Base-by-base conservation (phyloP, 2,888 invertebrate genomes). In the Pollenia labialis region DNA sequence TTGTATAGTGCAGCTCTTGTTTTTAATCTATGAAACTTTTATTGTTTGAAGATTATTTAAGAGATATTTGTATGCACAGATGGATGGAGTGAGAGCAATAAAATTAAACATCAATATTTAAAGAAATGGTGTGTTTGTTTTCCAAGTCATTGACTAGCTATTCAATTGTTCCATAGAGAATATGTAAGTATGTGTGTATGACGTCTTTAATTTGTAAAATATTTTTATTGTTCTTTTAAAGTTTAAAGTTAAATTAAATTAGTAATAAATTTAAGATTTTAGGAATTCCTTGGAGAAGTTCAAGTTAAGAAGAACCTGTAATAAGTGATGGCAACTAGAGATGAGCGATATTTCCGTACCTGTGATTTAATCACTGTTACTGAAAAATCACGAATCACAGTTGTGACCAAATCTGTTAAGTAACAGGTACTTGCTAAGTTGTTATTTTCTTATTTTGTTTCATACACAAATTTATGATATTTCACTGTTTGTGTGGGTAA, bases 31-130 rank as follows among this genome's bases (percentile, higher is more conserved):
- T 56, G 58, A 83, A 77, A 71, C 12, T 76, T 82, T 82, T 48
- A 83, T 77, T 83, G 76, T 83, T 64, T 62, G 71, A 16, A 64
- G 76, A 66, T 77, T 77, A 66, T 77, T 62, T 82, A 54, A 62
- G 62, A 62, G 69, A 82, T 32, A 32, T 69, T 62, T 82, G 68
- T 68, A 9, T 66, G 66, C 52, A 32, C 62, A 58, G 9, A 14
- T 80, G 46, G 40, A 1, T 48, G 60, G 50, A 50, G 60, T 16
- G 14, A 54, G 48, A 40, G 32, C n/a, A 71, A 69, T 71, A 72
- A 80, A 62, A 71, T 54, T 42, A 72, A 52, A 64, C 12, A 54
- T 60, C 71, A 71, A 60, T 66, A 77, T 68, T 68, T 68, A 66
- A 77, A 48, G 58, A 12, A 68, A 46, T 48, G 46, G 46, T 46